Evolutionary conservation across 2,797 vertebrate species (phyloP), one percentile per base, ranked within the genome.

Genomic region (Thunnus albacares): DNA sequence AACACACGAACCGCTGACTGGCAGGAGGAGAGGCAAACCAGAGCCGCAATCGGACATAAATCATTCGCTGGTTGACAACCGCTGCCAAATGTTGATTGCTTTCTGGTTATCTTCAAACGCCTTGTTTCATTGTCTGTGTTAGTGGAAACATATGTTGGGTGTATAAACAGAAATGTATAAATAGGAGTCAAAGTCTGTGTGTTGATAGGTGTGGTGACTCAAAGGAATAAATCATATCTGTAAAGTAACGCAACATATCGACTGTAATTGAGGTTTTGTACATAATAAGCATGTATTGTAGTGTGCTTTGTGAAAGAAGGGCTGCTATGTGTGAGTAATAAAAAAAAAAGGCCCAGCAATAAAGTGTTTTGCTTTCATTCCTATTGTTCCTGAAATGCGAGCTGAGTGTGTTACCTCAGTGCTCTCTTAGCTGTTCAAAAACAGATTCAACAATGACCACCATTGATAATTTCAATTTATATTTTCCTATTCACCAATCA

Each of bases 51-150:
- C 81, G 71, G 86, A 92, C 93, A 93, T 93, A 90, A 94, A 93
- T 92, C 92, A 94, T 90, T 90, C 78, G 74, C 86, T 7, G 66
- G 77, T 76, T 91, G 92, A 93, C 92, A 92, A 84, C 65, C 43
- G 80, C 82, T 62, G 75, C 86, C 87, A 90, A 91, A 89, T 75
- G 87, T 77, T 91, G 90, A 93, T 93, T 92, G 90, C 90, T 93
- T 92, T 87, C 88, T 81, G 86, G 88, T 93, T 93, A 91, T 93
- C 91, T 90, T 84, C 86, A 85, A 90, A 81, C 68, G 62, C 83
- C 87, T 85, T 72, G 90, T 92, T 92, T 88, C 79, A 91, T 89
- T 90, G 89, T 89, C 81, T 67, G 52, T 12, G 74, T 83, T 74
- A 75, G 85, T 24, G 73, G 62, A 71, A 70, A 85, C 90, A 91